A percentile compares a stretch with the other conserved stretches of the same genome.
These are phyloP conservation scores for Macrobrachium nipponense DNA, from an alignment of 1,140 invertebrate species.

Conservation along the genomic window DNA sequence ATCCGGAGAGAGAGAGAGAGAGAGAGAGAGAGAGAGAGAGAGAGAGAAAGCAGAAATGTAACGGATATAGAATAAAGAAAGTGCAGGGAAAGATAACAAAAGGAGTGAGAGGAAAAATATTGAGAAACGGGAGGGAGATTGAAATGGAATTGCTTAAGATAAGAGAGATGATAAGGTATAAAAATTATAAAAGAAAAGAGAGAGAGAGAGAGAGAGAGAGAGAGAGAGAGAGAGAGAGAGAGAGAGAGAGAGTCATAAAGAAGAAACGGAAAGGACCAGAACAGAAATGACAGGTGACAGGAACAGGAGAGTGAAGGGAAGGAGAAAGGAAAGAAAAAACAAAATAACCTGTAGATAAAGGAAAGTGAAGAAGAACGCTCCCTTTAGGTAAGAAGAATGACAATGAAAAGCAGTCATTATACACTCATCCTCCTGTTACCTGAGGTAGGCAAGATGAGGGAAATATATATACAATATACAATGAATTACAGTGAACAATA, in stretches of 20 bases:
- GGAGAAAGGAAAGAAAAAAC: neutral
- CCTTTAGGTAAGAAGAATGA: too few species aligned
- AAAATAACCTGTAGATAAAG: too few species aligned
- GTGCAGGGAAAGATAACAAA: neutral
- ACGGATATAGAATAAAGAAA: neutral
- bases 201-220: neutral
- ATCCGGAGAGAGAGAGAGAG: neutral
- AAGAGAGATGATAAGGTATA: too few species aligned
- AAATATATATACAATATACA: too few species aligned
- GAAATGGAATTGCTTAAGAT: too few species aligned
- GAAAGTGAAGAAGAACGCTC: too few species aligned
- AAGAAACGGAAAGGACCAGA: neutral
- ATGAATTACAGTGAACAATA: too few species aligned
- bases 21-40: neutral
- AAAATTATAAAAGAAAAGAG: neutral
- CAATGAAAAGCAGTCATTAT: too few species aligned
- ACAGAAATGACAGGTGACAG: neutral
- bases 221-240: constrained; percentile 10
- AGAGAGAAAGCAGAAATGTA: neutral
- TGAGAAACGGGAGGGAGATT: too few species aligned
- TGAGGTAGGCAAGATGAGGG: too few species aligned
- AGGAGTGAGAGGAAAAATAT: too few species aligned
- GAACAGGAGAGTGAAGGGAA: neutral
- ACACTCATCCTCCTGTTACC: too few species aligned
- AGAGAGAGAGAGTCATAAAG: neutral